These are phyloP conservation scores for Barypeithes pellucidus DNA, from an alignment of 2,888 invertebrate genomes.

Conservation along the genomic window DNA sequence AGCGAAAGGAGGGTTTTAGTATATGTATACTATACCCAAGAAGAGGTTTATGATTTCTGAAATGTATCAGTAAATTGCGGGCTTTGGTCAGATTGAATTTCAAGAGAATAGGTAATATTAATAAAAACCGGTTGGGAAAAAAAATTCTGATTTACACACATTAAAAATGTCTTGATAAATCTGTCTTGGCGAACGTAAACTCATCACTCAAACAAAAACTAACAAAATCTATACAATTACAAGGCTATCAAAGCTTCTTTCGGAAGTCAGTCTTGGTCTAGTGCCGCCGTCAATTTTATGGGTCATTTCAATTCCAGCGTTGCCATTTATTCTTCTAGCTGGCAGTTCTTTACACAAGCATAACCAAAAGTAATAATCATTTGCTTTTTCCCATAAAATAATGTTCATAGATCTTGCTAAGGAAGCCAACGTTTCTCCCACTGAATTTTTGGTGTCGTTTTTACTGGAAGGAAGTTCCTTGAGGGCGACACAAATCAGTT, in stretches of 20 bases:
- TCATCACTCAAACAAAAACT: background rate
- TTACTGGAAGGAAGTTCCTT: constrained; percentile 68
- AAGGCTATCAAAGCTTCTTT: constrained; percentile 49
- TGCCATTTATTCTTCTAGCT: constrained; percentile 66
- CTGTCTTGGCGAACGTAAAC: too few relatives aligned
- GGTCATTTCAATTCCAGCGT: constrained; percentile 18
- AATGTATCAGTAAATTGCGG: too few relatives aligned
- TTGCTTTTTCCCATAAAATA: constrained; percentile 71
- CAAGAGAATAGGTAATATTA: too few relatives aligned
- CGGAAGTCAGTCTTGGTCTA: constrained; percentile 49
- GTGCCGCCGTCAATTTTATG: background rate
- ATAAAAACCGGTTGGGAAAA: too few relatives aligned
- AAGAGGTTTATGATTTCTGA: too few relatives aligned
- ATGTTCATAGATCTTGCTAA: constrained; percentile 71
- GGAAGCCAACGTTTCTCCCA: constrained; percentile 72
- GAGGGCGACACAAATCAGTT: constrained; percentile 68
- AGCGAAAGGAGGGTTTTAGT: too few relatives aligned
- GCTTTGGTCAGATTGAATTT: too few relatives aligned
- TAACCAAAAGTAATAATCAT: constrained; percentile 76
- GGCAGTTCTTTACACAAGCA: constrained; percentile 78
- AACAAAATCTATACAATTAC: constrained; percentile 36
- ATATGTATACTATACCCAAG: too few relatives aligned
- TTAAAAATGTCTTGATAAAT: too few relatives aligned
- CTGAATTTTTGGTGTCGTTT: constrained; percentile 67
- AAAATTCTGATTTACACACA: too few relatives aligned